Percentiles rank a stretch among this genome's conserved stretches.
These are phyloP conservation scores for Salpingus planirostris DNA, from an alignment of 2,888 invertebrate species.

Conservation along the genomic window DNA sequence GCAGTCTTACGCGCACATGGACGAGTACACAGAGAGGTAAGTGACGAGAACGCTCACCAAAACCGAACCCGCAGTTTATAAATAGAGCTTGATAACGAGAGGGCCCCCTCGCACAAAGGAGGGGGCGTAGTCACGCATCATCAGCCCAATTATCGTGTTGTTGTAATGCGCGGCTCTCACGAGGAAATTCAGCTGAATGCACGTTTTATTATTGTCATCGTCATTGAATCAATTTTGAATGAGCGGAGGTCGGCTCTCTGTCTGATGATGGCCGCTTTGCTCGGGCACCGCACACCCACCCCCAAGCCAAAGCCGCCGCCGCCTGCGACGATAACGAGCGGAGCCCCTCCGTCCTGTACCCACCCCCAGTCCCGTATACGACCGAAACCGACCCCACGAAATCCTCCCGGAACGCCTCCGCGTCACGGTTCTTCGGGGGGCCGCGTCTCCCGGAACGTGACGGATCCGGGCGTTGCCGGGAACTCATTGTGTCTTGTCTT, in stretches of 20 bases:
- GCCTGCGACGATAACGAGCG: too few relatives aligned
- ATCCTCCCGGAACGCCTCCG: constrained; percentile 13
- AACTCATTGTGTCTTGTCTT: constrained; percentile 76
- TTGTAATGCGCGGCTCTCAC: too few relatives aligned
- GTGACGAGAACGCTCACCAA: constrained; percentile 44
- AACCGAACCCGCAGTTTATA: too few relatives aligned
- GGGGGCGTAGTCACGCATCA: too few relatives aligned
- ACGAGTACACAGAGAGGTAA: constrained; percentile 98
- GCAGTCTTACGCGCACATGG: constrained; percentile 95
- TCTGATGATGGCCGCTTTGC: constrained; percentile 29
- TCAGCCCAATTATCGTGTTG: too few relatives aligned
- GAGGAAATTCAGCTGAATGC: too few relatives aligned
- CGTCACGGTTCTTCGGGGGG: constrained; percentile 9
- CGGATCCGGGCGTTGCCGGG: constrained; percentile 43
- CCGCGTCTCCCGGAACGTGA: constrained; percentile 13
- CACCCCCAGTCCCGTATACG: too few relatives aligned
- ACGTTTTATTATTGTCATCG: too few relatives aligned
- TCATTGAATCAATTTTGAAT: constrained; percentile 33
- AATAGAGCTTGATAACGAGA: too few relatives aligned
- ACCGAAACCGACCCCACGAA: constrained; percentile 9
- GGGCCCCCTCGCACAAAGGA: too few relatives aligned
- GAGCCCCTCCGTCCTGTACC: constrained; percentile 25
- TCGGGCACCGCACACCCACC: constrained; percentile 42
- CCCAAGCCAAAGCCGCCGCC: too few relatives aligned
- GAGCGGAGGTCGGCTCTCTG: constrained; percentile 30